Evolutionary conservation across 2,113 vertebrate genomes (phyloP).

Genomic region (Microtus ochrogaster): DNA sequence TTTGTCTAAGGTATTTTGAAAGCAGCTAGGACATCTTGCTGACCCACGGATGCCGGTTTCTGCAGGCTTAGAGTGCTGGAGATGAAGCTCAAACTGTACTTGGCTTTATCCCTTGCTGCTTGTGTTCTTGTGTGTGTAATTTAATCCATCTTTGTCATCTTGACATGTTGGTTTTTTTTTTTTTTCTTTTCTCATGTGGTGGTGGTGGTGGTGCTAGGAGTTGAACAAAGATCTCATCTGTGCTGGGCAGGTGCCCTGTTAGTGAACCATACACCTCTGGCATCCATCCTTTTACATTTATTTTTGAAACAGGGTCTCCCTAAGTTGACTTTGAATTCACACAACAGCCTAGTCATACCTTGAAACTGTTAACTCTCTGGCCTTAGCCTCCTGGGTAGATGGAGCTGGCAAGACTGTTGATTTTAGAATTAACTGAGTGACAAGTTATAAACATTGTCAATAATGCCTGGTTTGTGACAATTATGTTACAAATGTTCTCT

Average conservation of each 20-base stretch:
- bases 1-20: neutral
- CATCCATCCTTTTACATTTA: neutral
- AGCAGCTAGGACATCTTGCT: neutral
- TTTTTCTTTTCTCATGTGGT: too few relatives aligned
- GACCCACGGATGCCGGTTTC: neutral
- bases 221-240: neutral
- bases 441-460: slow-evolving; percentile 27
- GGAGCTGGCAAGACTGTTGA: neutral
- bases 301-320: neutral
- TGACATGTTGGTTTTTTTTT: too few relatives aligned
- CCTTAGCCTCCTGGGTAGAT: neutral
- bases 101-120: neutral
- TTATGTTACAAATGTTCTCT: neutral
- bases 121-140: neutral
- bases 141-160: neutral
- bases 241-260: neutral
- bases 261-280: neutral
- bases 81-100: neutral
- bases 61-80: neutral
- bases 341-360: neutral
- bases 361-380: neutral
- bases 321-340: neutral
- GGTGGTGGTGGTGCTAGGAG: neutral
- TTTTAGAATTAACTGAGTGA: slow-evolving; percentile 9
- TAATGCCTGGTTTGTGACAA: neutral